Conservation (phyloP, 2,888 invertebrate species). For the Drosophila multiciliata region DNA sequence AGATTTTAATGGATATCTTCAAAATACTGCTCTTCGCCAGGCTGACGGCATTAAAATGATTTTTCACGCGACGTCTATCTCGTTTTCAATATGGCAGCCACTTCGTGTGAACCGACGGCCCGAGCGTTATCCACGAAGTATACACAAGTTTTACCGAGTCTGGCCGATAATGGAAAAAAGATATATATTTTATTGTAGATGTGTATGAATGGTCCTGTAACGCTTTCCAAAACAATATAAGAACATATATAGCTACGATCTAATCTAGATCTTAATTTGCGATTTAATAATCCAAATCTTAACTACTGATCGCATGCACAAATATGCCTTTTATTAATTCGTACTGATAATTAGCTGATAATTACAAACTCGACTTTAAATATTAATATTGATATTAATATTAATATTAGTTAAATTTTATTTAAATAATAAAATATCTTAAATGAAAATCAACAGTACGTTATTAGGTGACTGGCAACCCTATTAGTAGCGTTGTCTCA, state of each 20-base stretch:
- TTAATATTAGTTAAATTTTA: background rate
- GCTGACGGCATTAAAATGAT: slow-evolving; percentile 19
- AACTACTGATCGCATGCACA: slow-evolving; percentile 18
- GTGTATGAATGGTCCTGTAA: background rate
- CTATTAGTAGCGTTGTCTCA: slow-evolving; percentile 44
- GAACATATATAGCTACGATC: accelerated
- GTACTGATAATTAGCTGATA: background rate
- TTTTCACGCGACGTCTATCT: slow-evolving; percentile 66
- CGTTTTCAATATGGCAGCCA: slow-evolving; percentile 75
- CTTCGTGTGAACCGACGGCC: slow-evolving; percentile 59
- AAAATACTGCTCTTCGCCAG: slow-evolving; percentile 4
- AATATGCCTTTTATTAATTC: background rate
- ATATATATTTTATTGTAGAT: background rate
- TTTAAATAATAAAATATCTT: background rate
- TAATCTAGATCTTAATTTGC: too few species aligned
- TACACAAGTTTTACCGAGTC: slow-evolving; percentile 44
- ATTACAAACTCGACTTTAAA: background rate
- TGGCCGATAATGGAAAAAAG: slow-evolving; percentile 38
- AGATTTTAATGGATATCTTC: background rate
- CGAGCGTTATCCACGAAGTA: slow-evolving; percentile 45
- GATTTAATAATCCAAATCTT: background rate
- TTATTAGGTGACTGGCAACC: slow-evolving; percentile 37
- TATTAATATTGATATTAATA: too few species aligned
- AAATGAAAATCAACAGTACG: background rate
- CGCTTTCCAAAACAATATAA: background rate